These are phyloP conservation scores for Araneus ventricosus DNA, from an alignment of 1,140 invertebrate genomes.

Conservation along the genomic window DNA sequence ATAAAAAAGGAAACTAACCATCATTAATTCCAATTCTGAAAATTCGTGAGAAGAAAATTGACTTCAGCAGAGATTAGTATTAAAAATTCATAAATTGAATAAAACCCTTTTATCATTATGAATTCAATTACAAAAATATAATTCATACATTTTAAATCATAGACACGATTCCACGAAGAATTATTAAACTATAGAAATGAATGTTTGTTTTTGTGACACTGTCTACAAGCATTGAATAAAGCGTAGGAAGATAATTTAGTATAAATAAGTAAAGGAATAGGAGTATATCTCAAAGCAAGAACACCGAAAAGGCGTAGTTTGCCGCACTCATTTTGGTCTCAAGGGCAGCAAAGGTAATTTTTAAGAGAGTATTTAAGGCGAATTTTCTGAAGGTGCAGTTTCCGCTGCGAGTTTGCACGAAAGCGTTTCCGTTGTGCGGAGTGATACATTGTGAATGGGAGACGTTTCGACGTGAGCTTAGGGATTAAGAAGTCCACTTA, in stretches of 20 bases:
- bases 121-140: slow-evolving; percentile 3
- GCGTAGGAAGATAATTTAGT: not conserved
- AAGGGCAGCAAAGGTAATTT: slow-evolving; percentile 15
- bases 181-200: not conserved
- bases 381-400: not conserved
- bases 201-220: not conserved
- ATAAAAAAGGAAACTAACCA: no score
- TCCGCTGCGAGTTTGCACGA: not conserved
- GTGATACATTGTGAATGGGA: not conserved
- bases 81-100: not conserved
- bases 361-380: not conserved
- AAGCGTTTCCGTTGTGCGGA: not conserved
- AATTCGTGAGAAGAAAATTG: no score
- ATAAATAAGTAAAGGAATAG: not conserved
- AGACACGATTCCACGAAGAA: not conserved
- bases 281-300: not conserved
- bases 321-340: not conserved
- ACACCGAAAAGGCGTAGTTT: slow-evolving; percentile 23
- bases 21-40: no score
- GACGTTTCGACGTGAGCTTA: not conserved
- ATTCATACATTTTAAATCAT: not conserved
- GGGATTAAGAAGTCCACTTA: not conserved
- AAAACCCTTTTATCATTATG: not conserved
- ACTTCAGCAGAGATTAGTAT: not conserved
- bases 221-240: not conserved